Conservation (phyloP, 2,797 vertebrate species). For the Notamacropus eugenii region DNA sequence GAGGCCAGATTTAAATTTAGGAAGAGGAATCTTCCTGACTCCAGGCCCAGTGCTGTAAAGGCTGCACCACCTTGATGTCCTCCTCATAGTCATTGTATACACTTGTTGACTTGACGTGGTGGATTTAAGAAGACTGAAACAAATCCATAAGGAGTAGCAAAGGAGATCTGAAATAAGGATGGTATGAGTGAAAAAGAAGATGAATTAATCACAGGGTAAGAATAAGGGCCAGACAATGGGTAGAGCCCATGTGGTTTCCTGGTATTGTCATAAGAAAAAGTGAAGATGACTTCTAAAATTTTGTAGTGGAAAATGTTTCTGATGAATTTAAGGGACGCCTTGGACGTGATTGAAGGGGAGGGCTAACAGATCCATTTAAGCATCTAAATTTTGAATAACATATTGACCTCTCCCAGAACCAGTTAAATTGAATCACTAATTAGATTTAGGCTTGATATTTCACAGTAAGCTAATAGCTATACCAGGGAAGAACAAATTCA, state of each 20-base stretch:
- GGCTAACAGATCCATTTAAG: neutral
- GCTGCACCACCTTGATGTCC: fast-evolving
- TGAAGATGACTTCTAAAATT: neutral
- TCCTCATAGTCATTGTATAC: neutral
- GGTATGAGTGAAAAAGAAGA: neutral
- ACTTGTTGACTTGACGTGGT: neutral
- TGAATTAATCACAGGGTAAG: neutral
- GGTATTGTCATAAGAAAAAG: neutral
- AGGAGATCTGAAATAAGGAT: neutral
- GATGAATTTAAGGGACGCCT: neutral
- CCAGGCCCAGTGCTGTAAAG: neutral
- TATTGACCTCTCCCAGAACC: neutral
- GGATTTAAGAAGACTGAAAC: neutral
- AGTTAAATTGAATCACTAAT: neutral
- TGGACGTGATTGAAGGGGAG: neutral
- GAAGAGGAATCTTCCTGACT: neutral
- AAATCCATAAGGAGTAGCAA: neutral
- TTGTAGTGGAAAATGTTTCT: neutral
- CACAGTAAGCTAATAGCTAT: neutral
- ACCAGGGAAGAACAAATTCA: neutral
- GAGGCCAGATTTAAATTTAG: neutral
- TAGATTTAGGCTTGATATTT: neutral
- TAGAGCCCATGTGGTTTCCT: neutral
- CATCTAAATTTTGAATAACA: neutral
- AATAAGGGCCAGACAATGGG: neutral